These are phyloP conservation scores for Rhinoderma darwinii DNA, from an alignment of 2,113 vertebrate species.

Conservation along the genomic window DNA sequence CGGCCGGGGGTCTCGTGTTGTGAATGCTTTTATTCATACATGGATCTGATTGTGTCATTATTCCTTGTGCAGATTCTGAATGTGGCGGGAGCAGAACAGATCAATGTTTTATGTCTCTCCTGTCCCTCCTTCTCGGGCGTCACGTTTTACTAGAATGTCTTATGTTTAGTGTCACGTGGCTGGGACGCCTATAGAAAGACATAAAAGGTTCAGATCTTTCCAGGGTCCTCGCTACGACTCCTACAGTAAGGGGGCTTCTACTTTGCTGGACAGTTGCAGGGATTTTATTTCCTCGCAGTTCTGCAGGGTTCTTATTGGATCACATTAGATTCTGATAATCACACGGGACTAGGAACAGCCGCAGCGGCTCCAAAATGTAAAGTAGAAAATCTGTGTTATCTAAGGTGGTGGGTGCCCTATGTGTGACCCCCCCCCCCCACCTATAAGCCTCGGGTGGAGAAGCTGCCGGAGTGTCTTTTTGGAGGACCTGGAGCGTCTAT, in stretches of 20 bases:
- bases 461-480: too few species aligned
- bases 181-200: background rate
- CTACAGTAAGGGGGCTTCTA: background rate
- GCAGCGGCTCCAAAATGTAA: background rate
- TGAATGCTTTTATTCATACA: too few species aligned
- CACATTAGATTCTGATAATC: too few species aligned
- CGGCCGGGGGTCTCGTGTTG: too few species aligned
- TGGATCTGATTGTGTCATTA: background rate
- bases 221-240: background rate
- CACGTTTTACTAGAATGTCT: too few species aligned
- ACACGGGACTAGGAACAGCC: background rate
- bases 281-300: background rate
- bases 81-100: background rate
- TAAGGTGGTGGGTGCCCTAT: background rate
- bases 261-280: background rate
- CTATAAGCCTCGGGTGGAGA: too few species aligned
- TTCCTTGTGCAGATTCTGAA: constrained; percentile 42
- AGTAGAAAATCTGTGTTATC: too few species aligned
- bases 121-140: background rate
- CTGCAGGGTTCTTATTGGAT: background rate
- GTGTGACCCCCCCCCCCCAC: too few species aligned
- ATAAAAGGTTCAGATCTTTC: background rate
- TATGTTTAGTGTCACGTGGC: background rate
- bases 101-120: background rate
- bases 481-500: too few species aligned